Evolutionary conservation across 2,113 vertebrate species (phyloP).

Genomic region (Phyllostomus discolor): DNA sequence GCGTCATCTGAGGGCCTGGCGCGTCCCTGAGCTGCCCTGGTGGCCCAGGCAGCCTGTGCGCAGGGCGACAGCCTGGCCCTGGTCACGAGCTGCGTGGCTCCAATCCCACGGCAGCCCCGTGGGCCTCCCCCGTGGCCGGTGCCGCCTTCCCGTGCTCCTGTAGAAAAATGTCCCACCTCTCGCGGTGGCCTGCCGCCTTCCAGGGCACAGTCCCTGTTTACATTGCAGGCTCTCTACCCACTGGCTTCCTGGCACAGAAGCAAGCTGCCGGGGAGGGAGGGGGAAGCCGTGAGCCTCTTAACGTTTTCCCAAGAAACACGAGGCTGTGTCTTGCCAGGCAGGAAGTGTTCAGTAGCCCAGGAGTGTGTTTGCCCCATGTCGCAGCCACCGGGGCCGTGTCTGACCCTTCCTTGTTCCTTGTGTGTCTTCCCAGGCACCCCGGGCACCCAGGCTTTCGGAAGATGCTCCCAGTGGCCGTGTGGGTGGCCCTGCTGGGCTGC

Average conservation of each 20-base stretch:
- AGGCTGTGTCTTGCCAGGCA: conserved; percentile 7
- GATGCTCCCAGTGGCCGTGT: conserved; percentile 79
- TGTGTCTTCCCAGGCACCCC: not conserved
- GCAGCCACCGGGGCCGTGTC: rapidly evolving
- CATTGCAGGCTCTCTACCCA: not conserved
- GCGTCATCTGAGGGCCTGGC: rapidly evolving
- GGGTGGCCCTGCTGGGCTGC: conserved; percentile 73
- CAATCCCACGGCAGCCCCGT: rapidly evolving
- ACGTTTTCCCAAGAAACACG: not conserved
- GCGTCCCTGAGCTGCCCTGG: rapidly evolving
- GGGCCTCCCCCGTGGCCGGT: too few species aligned
- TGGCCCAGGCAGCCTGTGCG: not conserved
- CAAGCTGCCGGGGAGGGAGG: not conserved
- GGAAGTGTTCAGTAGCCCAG: not conserved
- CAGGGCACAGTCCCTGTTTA: not conserved
- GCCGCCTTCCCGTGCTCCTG: not conserved
- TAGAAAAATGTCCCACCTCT: not conserved
- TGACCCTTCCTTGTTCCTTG: conserved; percentile 50
- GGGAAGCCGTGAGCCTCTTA: rapidly evolving
- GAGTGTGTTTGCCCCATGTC: rapidly evolving
- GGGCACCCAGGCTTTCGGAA: not conserved
- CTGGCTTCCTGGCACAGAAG: not conserved
- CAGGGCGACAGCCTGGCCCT: rapidly evolving
- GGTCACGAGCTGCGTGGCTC: rapidly evolving
- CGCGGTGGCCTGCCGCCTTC: not conserved